Conservation (phyloP, 2,113 vertebrate genomes). For the Siphamia tubifer region DNA sequence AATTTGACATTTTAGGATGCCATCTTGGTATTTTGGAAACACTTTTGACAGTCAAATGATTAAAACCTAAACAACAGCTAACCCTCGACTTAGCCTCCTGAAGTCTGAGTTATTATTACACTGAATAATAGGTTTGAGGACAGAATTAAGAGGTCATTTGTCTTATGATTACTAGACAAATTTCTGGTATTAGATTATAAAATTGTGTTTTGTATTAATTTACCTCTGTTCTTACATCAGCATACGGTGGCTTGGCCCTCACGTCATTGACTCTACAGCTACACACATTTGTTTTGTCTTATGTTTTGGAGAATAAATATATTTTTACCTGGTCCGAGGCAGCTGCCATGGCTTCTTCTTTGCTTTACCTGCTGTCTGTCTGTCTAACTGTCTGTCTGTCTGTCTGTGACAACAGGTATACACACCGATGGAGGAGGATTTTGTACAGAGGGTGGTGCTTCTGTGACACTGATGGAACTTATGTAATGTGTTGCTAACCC, state of each 20-base stretch:
- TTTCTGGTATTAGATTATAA: background rate
- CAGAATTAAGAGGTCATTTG: no score
- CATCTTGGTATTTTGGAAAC: no score
- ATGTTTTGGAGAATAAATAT: background rate
- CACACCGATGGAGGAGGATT: conserved; percentile 3
- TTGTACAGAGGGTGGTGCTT: conserved; percentile 48
- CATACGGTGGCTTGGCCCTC: background rate
- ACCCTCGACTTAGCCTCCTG: no score
- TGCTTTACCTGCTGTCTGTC: background rate
- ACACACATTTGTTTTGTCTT: background rate
- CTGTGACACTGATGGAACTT: conserved; percentile 3
- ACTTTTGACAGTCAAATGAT: no score
- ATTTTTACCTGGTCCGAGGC: conserved; percentile 65
- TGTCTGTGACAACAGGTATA: background rate
- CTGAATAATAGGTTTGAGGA: no score
- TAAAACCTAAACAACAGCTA: no score
- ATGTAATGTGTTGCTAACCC: background rate
- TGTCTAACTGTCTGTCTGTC: background rate
- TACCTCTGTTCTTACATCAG: background rate
- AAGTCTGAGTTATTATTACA: no score
- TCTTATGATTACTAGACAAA: no score
- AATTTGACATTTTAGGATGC: no score
- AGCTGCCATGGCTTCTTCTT: conserved; percentile 55
- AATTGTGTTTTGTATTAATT: no score
- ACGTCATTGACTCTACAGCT: conserved; percentile 22